Percentiles rank a stretch among this genome's conserved stretches.
phyloP scores from a whole-genome alignment of 2,888 invertebrate species.

The Drosophila planitibia region DNA sequence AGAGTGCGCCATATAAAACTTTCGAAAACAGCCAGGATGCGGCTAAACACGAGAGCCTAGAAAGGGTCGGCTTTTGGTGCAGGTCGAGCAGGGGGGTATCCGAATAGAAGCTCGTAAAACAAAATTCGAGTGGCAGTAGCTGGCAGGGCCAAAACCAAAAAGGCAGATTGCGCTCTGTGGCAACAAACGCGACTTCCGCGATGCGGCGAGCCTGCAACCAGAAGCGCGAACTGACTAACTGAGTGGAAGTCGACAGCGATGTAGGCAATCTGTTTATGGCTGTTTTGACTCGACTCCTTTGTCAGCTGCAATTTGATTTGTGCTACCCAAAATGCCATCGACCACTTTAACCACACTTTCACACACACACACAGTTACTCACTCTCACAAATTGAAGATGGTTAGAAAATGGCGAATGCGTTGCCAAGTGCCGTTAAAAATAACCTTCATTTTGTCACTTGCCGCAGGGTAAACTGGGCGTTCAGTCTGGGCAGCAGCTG shows the following conservation, averaged over 20 bases:
- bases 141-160: slow-evolving; percentile 43
- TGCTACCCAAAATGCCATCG: slow-evolving; percentile 23
- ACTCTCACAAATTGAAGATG: slow-evolving; percentile 16
- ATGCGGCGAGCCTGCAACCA: slow-evolving; percentile 39
- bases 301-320: slow-evolving; percentile 55
- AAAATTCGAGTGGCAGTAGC: slow-evolving; percentile 74
- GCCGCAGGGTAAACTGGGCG: slow-evolving; percentile 18
- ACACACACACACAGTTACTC: slow-evolving; percentile 3
- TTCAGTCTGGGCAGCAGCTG: slow-evolving; percentile 24
- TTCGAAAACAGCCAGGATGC: slow-evolving; percentile 72
- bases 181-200: slow-evolving; percentile 71
- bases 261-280: slow-evolving; percentile 64
- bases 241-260: slow-evolving; percentile 32
- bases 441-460: slow-evolving; percentile 57
- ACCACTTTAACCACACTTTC: slow-evolving; percentile 24
- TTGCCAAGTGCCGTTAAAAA: slow-evolving; percentile 48
- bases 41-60: slow-evolving; percentile 64
- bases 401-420: slow-evolving; percentile 23
- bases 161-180: slow-evolving; percentile 64
- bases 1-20: slow-evolving; percentile 63
- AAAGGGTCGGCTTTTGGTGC: neutral
- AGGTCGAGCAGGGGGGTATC: slow-evolving; percentile 9
- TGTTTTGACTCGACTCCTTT: slow-evolving; percentile 57
- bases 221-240: slow-evolving; percentile 9
- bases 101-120: slow-evolving; percentile 67